Percentiles rank a stretch among this genome's conserved stretches.
phyloP scores from a whole-genome alignment of 2,797 vertebrate species.

The Coccyzus lansbergi region DNA sequence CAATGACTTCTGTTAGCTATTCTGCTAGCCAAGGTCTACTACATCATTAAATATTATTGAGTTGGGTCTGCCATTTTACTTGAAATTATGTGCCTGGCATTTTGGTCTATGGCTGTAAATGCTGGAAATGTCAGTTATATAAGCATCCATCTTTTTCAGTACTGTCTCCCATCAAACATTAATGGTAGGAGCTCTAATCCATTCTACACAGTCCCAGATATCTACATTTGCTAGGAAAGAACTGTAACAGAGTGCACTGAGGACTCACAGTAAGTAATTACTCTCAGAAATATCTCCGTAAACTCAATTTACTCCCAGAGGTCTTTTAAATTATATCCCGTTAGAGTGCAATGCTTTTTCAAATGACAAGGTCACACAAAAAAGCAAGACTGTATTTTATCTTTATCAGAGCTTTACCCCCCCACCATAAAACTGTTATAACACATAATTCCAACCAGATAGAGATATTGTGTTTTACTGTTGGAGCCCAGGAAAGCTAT shows the following conservation, averaged over 20 bases:
- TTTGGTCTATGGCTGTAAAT: conserved; percentile 76
- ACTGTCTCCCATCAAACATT: conserved; percentile 75
- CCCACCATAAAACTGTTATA: conserved; percentile 65
- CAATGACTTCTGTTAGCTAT: conserved; percentile 64
- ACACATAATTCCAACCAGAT: conserved; percentile 44
- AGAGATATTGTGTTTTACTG: conserved; percentile 52
- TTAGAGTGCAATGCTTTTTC: conserved; percentile 74
- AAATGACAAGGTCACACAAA: conserved; percentile 75
- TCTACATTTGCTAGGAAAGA: conserved; percentile 64
- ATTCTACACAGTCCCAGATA: conserved; percentile 65
- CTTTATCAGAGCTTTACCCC: conserved; percentile 66
- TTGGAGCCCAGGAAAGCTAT: conserved; percentile 44
- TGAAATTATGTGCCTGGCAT: conserved; percentile 78
- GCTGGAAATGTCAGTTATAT: conserved; percentile 78
- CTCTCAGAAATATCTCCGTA: conserved; percentile 76
- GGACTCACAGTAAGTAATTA: conserved; percentile 77
- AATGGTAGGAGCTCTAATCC: conserved; percentile 73
- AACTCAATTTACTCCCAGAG: conserved; percentile 74
- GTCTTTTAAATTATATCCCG: conserved; percentile 74
- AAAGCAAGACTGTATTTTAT: conserved; percentile 71
- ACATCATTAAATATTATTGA: conserved; percentile 80
- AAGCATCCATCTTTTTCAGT: conserved; percentile 78
- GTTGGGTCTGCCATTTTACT: conserved; percentile 77
- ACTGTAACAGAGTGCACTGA: conserved; percentile 64
- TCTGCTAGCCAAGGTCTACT: conserved; percentile 53